Conservation (phyloP, 2,888 invertebrate genomes). For the Sesia bembeciformis region DNA sequence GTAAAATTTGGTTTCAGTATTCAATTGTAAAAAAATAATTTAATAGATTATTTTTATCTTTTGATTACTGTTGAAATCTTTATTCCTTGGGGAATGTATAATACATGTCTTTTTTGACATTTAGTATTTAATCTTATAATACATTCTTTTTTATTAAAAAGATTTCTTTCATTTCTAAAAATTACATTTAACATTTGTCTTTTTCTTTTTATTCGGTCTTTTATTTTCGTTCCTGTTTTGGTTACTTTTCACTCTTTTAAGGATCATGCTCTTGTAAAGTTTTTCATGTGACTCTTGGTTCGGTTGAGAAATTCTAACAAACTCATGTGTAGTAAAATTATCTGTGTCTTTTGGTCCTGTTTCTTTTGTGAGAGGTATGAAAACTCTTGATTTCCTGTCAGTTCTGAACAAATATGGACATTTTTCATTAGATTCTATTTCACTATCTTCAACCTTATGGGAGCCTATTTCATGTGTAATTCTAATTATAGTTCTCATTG, state of each 20-base stretch:
- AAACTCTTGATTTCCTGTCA: conserved; percentile 44
- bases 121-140: conserved; percentile 34
- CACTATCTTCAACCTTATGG: conserved; percentile 7
- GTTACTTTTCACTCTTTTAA: conserved; percentile 56
- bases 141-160: conserved; percentile 5
- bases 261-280: conserved; percentile 47
- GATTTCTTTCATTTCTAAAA: conserved; percentile 2
- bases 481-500: no score
- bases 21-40: conserved; percentile 22
- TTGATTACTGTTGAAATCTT: conserved; percentile 24
- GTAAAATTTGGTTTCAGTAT: conserved; percentile 32
- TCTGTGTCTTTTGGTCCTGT: conserved; percentile 28
- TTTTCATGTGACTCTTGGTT: no score
- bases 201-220: conserved; percentile 17
- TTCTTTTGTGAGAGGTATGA: conserved; percentile 29
- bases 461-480: conserved; percentile 1
- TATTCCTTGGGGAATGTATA: conserved; percentile 51
- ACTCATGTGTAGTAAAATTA: conserved; percentile 42
- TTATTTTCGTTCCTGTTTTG: conserved; percentile 32
- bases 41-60: conserved; percentile 14
- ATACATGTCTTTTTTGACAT: conserved; percentile 64
- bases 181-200: conserved; percentile 14
- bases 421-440: conserved; percentile 7
- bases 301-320: no score
- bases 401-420: conserved; percentile 46